Conservation (phyloP, 2,797 vertebrate species). For the Sitta carolinensis region DNA sequence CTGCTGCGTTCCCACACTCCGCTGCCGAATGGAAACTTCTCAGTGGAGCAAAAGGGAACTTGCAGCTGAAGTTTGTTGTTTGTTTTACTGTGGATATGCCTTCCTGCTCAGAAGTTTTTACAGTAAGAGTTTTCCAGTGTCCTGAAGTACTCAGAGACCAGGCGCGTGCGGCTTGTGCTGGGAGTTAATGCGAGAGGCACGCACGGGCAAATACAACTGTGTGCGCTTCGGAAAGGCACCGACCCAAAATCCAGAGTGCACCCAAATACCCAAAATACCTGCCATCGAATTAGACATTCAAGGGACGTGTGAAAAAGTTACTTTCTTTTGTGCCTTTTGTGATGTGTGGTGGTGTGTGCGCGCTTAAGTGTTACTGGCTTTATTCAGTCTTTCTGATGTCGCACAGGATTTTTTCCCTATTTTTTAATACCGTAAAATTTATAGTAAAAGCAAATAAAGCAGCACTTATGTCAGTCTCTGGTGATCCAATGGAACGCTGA, state of each 20-base stretch:
- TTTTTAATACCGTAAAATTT: not conserved
- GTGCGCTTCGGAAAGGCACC: not conserved
- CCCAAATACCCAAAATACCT: not conserved
- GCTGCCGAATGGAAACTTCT: not conserved
- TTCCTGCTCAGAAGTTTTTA: not conserved
- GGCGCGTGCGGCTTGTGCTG: not conserved
- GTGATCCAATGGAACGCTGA: not conserved
- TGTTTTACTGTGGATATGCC: not conserved
- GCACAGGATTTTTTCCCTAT: not conserved
- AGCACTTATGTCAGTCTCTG: not conserved
- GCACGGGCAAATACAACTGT: not conserved
- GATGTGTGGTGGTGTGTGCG: fast-evolving
- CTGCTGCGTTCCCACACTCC: not conserved
- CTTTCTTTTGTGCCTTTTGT: not conserved
- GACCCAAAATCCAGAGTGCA: not conserved
- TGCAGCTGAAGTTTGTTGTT: not conserved
- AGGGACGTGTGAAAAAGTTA: not conserved
- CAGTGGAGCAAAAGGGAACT: not conserved
- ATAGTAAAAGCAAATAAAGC: not conserved
- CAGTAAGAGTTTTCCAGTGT: not conserved
- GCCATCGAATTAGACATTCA: not conserved
- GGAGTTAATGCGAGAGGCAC: not conserved
- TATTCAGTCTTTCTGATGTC: not conserved
- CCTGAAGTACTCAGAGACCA: not conserved
- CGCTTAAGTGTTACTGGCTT: not conserved